These are phyloP conservation scores for Hypselothyrea guttata DNA, from an alignment of 2,888 invertebrate genomes.

Conservation along the genomic window DNA sequence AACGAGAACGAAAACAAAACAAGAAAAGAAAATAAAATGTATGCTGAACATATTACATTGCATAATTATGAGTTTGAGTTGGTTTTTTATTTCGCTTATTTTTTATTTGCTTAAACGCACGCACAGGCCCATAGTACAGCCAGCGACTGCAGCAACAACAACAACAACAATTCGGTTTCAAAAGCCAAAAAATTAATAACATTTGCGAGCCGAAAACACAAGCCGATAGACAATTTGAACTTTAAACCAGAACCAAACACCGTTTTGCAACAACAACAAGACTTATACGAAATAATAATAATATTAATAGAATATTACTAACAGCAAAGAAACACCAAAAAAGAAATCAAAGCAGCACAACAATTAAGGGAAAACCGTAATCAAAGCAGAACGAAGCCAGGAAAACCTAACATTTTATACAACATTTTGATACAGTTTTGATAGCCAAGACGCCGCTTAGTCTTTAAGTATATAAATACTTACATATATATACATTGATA, in stretches of 20 bases:
- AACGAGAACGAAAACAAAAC: constrained; percentile 43
- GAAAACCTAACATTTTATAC: constrained; percentile 37
- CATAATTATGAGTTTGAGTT: constrained; percentile 19
- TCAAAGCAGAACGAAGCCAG: constrained; percentile 21
- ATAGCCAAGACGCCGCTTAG: constrained; percentile 34
- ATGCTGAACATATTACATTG: constrained; percentile 47
- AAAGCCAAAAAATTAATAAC: constrained; percentile 14
- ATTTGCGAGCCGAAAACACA: too few species aligned
- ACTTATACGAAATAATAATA: constrained; percentile 39
- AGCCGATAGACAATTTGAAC: neutral
- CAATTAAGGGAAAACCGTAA: constrained; percentile 40
- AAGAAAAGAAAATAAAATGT: constrained; percentile 55
- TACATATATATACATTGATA: constrained; percentile 6
- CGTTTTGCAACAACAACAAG: constrained; percentile 65
- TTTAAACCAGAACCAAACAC: constrained; percentile 42
- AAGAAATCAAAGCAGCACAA: constrained; percentile 25
- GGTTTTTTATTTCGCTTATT: constrained; percentile 14
- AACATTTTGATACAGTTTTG: constrained; percentile 64
- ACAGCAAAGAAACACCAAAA: constrained; percentile 20
- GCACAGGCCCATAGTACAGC: constrained; percentile 23
- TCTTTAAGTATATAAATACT: constrained; percentile 13
- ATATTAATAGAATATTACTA: too few species aligned
- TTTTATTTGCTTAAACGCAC: constrained; percentile 14
- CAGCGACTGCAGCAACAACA: constrained; percentile 7
- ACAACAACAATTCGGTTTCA: constrained; percentile 47